Evolutionary conservation across 64 coral and sea anemone genomes (phyloP).

Genomic region (Porites australiensis): DNA sequence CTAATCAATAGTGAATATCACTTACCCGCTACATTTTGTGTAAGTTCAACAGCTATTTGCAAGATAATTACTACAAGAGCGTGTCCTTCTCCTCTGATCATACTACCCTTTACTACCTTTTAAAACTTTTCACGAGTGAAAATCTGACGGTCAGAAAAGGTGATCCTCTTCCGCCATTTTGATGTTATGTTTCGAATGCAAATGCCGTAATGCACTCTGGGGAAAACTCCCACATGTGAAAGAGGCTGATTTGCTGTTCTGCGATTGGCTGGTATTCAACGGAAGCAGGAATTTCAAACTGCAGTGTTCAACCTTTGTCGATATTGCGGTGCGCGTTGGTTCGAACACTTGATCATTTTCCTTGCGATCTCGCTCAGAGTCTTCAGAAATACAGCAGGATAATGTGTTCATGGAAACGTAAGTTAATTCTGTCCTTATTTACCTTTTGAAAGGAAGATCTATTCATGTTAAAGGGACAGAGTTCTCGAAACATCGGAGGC

Average conservation of each 20-base stretch:
- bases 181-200: neutral
- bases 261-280: slow-evolving; percentile 61
- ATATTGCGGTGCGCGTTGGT: slow-evolving; percentile 49
- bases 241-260: slow-evolving; percentile 13
- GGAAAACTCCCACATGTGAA: neutral
- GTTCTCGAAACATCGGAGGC: neutral
- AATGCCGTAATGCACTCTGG: neutral
- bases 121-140: neutral
- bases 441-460: neutral
- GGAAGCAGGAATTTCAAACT: slow-evolving; percentile 64
- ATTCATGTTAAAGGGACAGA: neutral
- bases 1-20: neutral
- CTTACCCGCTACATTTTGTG: slow-evolving; percentile 20
- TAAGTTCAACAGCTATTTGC: neutral
- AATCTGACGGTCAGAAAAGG: neutral
- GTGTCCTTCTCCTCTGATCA: slow-evolving; percentile 7
- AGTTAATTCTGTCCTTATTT: neutral
- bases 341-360: slow-evolving; percentile 27
- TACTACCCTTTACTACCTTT: neutral
- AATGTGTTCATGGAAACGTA: slow-evolving; percentile 28
- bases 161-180: slow-evolving; percentile 1
- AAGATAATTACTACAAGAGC: slow-evolving; percentile 1
- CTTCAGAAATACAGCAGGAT: neutral
- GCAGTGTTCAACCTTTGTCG: slow-evolving; percentile 37
- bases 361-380: neutral